Conservation (phyloP, 1,140 invertebrate genomes). For the Varroa destructor region DNA sequence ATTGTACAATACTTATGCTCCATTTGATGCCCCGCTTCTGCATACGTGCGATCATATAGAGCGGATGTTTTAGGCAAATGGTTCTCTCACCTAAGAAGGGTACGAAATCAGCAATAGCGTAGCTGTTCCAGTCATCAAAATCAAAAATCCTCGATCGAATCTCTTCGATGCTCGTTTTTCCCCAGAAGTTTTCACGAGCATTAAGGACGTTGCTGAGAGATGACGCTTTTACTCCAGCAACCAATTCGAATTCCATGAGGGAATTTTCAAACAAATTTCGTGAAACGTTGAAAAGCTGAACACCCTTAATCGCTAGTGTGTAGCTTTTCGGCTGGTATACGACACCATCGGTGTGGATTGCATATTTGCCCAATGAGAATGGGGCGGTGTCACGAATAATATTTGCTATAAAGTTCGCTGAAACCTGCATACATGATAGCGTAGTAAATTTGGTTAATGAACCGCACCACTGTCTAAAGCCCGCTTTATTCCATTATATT, state of each 20-base stretch:
- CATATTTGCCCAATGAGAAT: conserved; percentile 37
- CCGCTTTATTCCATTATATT: too few relatives aligned
- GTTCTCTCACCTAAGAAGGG: conserved; percentile 56
- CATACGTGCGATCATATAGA: too few relatives aligned
- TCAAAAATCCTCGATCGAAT: conserved; percentile 86
- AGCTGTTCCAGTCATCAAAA: conserved; percentile 99
- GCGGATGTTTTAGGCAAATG: too few relatives aligned
- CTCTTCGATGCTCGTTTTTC: conserved; percentile 51
- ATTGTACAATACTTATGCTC: too few relatives aligned
- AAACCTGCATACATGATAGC: conserved; percentile 21
- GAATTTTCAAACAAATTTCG: conserved; percentile 80
- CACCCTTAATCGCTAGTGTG: conserved; percentile 77
- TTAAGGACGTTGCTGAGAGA: conserved; percentile 73
- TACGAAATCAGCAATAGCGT: conserved; percentile 72
- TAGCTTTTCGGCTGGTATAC: conserved; percentile 54
- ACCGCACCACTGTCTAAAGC: too few relatives aligned
- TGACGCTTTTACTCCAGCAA: conserved; percentile 78
- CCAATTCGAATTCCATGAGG: conserved; percentile 68
- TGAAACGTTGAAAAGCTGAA: conserved; percentile 80
- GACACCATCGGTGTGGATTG: conserved; percentile 35
- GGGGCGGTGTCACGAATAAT: conserved; percentile 31
- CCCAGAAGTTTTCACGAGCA: conserved; percentile 93
- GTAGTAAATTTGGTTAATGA: too few relatives aligned
- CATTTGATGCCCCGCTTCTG: too few relatives aligned
- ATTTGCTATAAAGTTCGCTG: conserved; percentile 35